Conservation (phyloP, 1,140 invertebrate species). For the Bombus pyrosoma region DNA sequence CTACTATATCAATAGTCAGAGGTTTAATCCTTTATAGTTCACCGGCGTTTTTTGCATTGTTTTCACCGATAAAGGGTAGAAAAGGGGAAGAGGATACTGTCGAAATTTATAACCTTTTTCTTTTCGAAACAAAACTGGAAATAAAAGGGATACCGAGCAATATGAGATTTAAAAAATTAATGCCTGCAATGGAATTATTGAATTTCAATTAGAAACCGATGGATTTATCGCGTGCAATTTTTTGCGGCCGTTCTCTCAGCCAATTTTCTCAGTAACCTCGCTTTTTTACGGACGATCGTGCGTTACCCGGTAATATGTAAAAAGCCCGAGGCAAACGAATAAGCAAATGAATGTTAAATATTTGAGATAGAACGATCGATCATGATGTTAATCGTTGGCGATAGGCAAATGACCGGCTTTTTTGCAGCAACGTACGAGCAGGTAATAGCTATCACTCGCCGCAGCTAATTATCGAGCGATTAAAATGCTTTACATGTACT, state of each 20-base stretch:
- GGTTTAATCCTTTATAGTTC: too few species aligned
- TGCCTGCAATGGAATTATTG: neutral
- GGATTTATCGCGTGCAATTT: neutral
- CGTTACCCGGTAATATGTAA: too few species aligned
- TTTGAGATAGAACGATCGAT: slow-evolving; percentile 8
- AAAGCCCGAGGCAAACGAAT: neutral
- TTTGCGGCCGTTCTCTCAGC: neutral
- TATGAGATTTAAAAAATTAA: neutral
- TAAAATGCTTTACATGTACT: slow-evolving; percentile 8
- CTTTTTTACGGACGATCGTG: neutral
- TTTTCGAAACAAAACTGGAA: neutral
- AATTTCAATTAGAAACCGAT: neutral
- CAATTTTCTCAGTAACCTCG: neutral
- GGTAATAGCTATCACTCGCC: neutral
- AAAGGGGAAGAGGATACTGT: neutral
- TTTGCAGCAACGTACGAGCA: neutral
- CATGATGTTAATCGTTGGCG: neutral
- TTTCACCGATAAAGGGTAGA: neutral
- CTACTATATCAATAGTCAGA: too few species aligned
- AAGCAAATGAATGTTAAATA: slow-evolving; percentile 21
- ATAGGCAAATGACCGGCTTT: too few species aligned
- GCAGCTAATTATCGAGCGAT: slow-evolving; percentile 9
- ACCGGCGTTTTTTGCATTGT: too few species aligned
- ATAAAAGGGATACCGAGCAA: neutral
- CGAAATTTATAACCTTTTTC: neutral